Conservation (phyloP, 2,797 vertebrate genomes). For the Leptoclinus maculatus region DNA sequence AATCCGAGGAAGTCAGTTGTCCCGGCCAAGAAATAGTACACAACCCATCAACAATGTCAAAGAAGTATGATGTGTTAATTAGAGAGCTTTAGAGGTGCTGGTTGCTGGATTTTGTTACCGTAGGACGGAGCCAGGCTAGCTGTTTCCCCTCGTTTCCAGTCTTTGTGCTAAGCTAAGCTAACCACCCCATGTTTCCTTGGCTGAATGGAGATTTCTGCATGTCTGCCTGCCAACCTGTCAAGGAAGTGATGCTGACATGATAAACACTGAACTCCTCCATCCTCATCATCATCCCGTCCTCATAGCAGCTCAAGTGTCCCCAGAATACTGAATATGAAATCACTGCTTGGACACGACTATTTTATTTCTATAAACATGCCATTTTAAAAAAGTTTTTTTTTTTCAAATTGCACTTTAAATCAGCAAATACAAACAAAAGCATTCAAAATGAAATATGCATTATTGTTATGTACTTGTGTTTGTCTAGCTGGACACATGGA, state of each 20-base stretch:
- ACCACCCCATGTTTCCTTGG: not conserved
- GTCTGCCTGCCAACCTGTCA: not conserved
- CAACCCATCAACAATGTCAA: not conserved
- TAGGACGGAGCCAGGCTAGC: not conserved
- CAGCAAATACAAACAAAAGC: not conserved
- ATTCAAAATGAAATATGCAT: not conserved
- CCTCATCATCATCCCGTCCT: not conserved
- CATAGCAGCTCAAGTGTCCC: not conserved
- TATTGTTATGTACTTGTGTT: not conserved
- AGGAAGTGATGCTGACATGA: not conserved
- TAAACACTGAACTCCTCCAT: not conserved
- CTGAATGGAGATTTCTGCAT: not conserved
- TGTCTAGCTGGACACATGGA: not conserved
- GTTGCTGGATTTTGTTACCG: not conserved
- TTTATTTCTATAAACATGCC: not conserved
- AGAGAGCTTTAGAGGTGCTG: not conserved
- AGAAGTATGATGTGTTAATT: not conserved
- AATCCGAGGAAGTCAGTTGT: not conserved
- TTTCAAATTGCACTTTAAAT: not conserved
- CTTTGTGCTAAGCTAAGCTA: conserved; percentile 10
- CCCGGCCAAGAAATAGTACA: not conserved
- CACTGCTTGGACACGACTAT: not conserved
- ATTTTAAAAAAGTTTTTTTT: not conserved
- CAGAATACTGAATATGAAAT: not conserved
- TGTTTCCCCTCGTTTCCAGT: not conserved